phyloP scores from a whole-genome alignment of 2,113 vertebrate genomes.

The Notechis scutatus region DNA sequence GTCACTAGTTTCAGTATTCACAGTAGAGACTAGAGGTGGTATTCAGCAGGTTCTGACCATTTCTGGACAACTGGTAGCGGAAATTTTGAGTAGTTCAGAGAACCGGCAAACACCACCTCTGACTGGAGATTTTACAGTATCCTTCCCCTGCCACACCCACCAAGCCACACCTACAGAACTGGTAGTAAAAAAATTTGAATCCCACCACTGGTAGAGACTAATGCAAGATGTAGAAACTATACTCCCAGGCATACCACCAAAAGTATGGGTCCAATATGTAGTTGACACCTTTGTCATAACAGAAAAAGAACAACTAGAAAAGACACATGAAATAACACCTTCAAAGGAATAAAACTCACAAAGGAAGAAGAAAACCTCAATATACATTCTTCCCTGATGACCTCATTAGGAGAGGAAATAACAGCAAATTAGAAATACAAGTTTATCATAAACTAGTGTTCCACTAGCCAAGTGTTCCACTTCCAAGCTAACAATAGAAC shows the following conservation, averaged over 20 bases:
- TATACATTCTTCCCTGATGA: neutral
- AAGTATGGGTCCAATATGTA: neutral
- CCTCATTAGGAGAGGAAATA: neutral
- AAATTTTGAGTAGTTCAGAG: too few species aligned
- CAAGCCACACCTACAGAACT: too few species aligned
- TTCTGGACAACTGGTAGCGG: too few species aligned
- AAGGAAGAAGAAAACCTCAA: neutral
- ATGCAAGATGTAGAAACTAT: neutral
- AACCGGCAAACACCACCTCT: too few species aligned
- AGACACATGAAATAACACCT: neutral
- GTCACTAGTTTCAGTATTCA: neutral
- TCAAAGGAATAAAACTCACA: neutral
- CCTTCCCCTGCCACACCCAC: too few species aligned
- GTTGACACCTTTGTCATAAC: neutral
- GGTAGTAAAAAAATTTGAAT: too few species aligned
- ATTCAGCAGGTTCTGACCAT: too few species aligned
- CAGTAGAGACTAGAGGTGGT: neutral
- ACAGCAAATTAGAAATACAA: too few species aligned
- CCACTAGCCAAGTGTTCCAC: too few species aligned
- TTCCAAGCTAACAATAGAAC: too few species aligned
- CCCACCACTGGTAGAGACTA: neutral
- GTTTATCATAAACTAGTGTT: too few species aligned
- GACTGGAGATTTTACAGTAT: too few species aligned
- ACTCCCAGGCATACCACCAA: neutral
- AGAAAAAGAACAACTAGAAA: neutral